These are phyloP conservation scores for Thereva nobilitata DNA, from an alignment of 2,888 invertebrate genomes.

Conservation along the genomic window DNA sequence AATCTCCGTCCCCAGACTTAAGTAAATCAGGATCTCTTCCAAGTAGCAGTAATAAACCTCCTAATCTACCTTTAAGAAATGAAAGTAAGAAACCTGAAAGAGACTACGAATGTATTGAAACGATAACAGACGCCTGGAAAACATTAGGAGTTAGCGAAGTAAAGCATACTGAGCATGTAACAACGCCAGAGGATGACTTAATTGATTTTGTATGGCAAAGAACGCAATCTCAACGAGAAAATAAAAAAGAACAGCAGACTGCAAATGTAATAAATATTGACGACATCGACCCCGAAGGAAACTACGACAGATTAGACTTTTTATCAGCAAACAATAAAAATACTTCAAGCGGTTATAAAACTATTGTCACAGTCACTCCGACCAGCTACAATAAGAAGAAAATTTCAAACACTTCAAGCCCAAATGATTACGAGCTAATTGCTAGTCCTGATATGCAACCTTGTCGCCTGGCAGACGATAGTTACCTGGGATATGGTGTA, in stretches of 20 bases:
- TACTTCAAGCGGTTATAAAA: slow-evolving; percentile 71
- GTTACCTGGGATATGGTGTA: slow-evolving; percentile 78
- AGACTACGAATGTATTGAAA: slow-evolving; percentile 75
- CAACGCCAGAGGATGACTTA: slow-evolving; percentile 54
- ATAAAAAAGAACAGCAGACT: slow-evolving; percentile 60
- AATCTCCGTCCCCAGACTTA: slow-evolving; percentile 39
- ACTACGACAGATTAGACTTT: slow-evolving; percentile 80
- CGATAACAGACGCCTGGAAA: slow-evolving; percentile 79
- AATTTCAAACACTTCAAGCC: slow-evolving; percentile 56
- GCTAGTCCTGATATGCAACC: slow-evolving; percentile 67
- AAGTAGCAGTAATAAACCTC: slow-evolving; percentile 44
- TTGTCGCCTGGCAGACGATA: slow-evolving; percentile 76
- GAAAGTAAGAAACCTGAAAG: slow-evolving; percentile 49
- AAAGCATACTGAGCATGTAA: slow-evolving; percentile 68
- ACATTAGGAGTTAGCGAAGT: slow-evolving; percentile 76
- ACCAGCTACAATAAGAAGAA: slow-evolving; percentile 51
- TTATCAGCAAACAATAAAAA: slow-evolving; percentile 77
- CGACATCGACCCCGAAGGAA: slow-evolving; percentile 45
- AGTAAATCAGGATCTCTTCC: not conserved
- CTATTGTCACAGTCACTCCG: slow-evolving; percentile 67
- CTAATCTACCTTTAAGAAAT: slow-evolving; percentile 52
- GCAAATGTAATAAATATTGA: slow-evolving; percentile 55
- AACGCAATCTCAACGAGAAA: slow-evolving; percentile 54
- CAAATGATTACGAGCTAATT: slow-evolving; percentile 80
- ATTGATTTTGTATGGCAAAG: slow-evolving; percentile 58